phyloP scores from a whole-genome alignment of 2,113 vertebrate species.

The Mesocricetus auratus region DNA sequence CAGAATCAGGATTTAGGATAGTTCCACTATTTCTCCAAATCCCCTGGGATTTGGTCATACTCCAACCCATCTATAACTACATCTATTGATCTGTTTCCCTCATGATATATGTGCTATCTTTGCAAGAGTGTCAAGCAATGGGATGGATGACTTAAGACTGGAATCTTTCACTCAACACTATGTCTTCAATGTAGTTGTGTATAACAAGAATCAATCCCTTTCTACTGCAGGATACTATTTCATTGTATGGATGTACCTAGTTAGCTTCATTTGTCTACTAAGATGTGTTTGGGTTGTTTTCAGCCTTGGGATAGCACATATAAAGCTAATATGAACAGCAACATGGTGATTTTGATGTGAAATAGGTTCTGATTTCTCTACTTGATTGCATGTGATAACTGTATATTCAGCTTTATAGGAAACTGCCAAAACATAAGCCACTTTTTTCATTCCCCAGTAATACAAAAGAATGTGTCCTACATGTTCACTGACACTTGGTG shows the following conservation, averaged over 20 bases:
- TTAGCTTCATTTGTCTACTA: neutral
- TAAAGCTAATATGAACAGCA: neutral
- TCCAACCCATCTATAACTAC: neutral
- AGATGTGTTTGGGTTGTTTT: neutral
- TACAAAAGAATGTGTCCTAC: neutral
- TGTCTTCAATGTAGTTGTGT: neutral
- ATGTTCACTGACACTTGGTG: neutral
- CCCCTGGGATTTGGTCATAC: neutral
- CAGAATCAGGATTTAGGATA: neutral
- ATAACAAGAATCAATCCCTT: neutral
- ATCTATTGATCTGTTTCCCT: neutral
- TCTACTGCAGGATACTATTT: neutral
- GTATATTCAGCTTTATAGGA: neutral
- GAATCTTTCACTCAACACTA: neutral
- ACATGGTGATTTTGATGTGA: neutral
- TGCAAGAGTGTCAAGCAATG: neutral
- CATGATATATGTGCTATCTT: neutral
- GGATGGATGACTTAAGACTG: neutral
- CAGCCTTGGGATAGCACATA: neutral
- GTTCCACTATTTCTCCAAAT: neutral
- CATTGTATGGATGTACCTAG: neutral
- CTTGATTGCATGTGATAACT: neutral
- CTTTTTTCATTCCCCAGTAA: neutral
- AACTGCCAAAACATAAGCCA: neutral
- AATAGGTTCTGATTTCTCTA: conserved; percentile 9